Conservation (phyloP, 2,797 vertebrate species). For the Meriones psammophilus region DNA sequence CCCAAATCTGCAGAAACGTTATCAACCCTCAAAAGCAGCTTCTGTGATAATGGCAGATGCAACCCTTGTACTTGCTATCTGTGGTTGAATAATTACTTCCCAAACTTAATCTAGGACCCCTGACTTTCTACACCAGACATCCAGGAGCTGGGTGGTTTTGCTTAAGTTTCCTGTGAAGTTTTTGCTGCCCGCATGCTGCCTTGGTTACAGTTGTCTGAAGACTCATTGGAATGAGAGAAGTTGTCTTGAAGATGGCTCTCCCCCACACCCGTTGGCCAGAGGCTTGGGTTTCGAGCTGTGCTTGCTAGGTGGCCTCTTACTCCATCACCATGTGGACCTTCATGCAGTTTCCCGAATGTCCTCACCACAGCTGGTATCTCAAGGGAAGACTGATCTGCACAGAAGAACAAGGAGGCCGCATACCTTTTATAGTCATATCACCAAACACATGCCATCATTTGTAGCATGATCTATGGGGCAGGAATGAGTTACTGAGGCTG, state of each 20-base stretch:
- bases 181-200: background rate
- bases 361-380: background rate
- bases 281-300: background rate
- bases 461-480: background rate
- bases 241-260: background rate
- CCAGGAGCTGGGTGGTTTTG: background rate
- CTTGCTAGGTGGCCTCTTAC: background rate
- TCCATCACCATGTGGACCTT: background rate
- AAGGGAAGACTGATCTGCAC: background rate
- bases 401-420: background rate
- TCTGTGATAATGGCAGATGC: background rate
- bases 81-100: background rate
- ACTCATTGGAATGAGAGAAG: background rate
- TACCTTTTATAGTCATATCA: background rate
- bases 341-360: background rate
- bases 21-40: background rate
- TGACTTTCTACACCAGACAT: background rate
- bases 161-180: background rate
- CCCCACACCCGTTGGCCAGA: background rate
- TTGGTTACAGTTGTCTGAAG: background rate
- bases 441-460: background rate
- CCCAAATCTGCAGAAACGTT: background rate
- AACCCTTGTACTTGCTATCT: background rate
- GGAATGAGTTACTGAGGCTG: background rate
- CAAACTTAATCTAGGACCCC: background rate